Base-by-base conservation (phyloP, 2,888 invertebrate genomes). In the Stenchaetothrips biformis region DNA sequence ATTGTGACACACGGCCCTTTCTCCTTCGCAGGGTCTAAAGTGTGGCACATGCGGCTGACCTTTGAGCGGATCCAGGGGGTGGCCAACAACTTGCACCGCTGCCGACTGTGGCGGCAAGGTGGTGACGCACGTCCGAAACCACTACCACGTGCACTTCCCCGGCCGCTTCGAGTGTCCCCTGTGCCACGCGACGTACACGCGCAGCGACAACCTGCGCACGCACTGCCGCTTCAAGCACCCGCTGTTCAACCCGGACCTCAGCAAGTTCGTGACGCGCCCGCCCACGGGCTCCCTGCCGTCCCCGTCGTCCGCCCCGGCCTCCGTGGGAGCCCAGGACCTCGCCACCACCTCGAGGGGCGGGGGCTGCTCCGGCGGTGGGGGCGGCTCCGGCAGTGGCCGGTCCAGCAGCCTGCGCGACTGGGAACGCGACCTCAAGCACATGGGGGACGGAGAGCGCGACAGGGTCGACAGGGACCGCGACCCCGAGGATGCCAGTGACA, bases 101-200 rank as follows among this genome's bases (percentile, higher is more conserved):
- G 95, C 92, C 95, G 95, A 92, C 92, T 95, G 90, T 95, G 95
- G 95, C 90, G 95, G 95, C 89, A 95, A 95, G 92, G 94, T 95
- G 91, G 95, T 95, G 90, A 95, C 95, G 89, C 95, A 95, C 92
- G 95, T 95, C 90, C 92, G 95, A 88, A 95, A 95, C 91, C 95
- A 95, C 91, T 95, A 95, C 90, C 95, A 95, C 90, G 95, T 95
- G 89, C 95, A 95, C 91, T 95, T 95, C 91, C 95, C 95, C 87
- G 95, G 95, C 86, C 92, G 94, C 87, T 95, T 95, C 91, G 94
- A 95, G 91, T 95, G 95, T 88, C 95, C 95, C 87, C 91, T 95
- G 88, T 95, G 95, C 90, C 93, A 93, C 88, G 94, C 95, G 88
- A 95, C 94, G 85, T 95, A 95, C 90, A 95, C 95, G 87, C 92